Base-by-base conservation (phyloP, 2,113 vertebrate species). In the Terrapene triunguis region DNA sequence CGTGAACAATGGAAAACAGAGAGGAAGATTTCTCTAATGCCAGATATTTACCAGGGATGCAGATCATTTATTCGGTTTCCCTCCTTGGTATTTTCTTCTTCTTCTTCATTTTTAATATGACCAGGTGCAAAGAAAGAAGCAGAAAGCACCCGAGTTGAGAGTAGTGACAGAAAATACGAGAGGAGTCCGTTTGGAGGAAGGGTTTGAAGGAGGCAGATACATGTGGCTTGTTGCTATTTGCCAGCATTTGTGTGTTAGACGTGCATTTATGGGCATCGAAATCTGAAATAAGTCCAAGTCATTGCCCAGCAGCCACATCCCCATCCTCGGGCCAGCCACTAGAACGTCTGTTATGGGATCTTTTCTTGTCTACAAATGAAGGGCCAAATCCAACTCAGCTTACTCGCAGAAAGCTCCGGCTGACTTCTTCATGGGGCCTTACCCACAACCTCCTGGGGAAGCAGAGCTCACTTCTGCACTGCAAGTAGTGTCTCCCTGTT, bases 121-220 rank as follows among this genome's bases (percentile, higher is more conserved):
- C 84, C 65, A 65, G 47, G 82, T 54, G 82, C 82, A 80, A 74
- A 93, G 69, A 79, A 94, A 94, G 80, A 48, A 92, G 87, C 88
- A 78, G 83, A 88, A 93, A 91, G 93, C 12, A 3, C 5, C 6
- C 55, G 79, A 89, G 72, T 76, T 25, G 74, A 47, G 74, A 78
- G 38, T 10, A 24, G 42, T 44, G 74, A 78, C 14, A 47, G 38
- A 78, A 47, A 78, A 47, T 25, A 42, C 5, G 24, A 44, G 21
- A 24, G 24, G 11, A 44, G 38, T 38, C 74, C 13, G 38, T 29
- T 14, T 44, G 42, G 24, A 78, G 74, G 11, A 14, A 78, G 11
- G 74, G 22, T 76, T 24, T 13, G 24, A 44, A 76, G 42, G 42
- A 44, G 72, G 11, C 22, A 14, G 10, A 13, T 27, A 12, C 14